Evolutionary conservation across 2,888 invertebrate species (phyloP), one percentile per base, ranked within the genome.

Genomic region (Parnassius glacialis): DNA sequence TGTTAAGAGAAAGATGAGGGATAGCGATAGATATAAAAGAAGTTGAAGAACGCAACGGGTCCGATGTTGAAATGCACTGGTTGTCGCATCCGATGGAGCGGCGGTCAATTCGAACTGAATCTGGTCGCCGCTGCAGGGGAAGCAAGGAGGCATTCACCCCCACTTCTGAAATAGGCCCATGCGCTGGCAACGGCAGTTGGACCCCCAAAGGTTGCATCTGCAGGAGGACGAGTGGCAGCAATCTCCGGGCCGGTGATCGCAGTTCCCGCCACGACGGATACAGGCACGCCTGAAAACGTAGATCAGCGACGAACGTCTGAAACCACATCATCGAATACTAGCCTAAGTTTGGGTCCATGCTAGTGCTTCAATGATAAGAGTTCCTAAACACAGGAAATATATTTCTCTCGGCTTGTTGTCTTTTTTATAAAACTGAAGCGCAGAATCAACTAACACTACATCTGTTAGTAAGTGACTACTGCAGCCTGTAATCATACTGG

Each of bases 101-200:
- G 84, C 86, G 87, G 80, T 80, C 87, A 84, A 75, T 83, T 87
- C 82, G 83, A 83, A 80, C 70, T 47, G 74, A 82, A 84, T 83
- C 68, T 81, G 86, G 81, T 75, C 84, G 83, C 81, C 81, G 86
- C 84, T 81, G 80, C 83, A 80, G 74, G 70, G 80, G 77, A 80
- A 78, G 43, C 59, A 47, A 55, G 66, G 58, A 51, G 57, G 56
- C 47, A 47, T 68, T 79, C 92, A 95, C 83, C 95, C 95, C 95
- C 96, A 96, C 90, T 96, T 96, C 84, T 96, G 96, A 93, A 97
- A 97, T 80, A 97, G 94, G 65, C 97, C 96, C 94, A 95, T 95
- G 74, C 97, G 94, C 86, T 97, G 96, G 86, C 97, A 97, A 76
- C 95, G 94, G 86, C 97, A 97, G 92, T 97, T 97, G 81, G 95